phyloP scores from a whole-genome alignment of 2,113 vertebrate species.

The Strix uralensis region DNA sequence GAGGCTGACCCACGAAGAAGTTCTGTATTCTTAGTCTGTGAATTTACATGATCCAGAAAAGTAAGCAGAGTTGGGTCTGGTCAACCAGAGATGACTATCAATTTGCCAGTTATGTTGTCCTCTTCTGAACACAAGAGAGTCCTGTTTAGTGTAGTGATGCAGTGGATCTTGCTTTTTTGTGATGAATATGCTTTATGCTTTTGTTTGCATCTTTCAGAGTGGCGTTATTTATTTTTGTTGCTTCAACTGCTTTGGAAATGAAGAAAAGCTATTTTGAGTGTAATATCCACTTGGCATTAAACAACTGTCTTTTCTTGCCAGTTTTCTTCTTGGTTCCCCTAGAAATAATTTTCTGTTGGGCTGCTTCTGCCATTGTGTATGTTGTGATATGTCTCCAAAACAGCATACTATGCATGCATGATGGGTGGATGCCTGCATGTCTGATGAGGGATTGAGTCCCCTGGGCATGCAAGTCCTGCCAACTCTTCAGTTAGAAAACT shows the following conservation, averaged over 20 bases:
- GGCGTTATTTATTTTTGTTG: not conserved
- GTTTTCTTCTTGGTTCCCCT: not conserved
- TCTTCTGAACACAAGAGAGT: not conserved
- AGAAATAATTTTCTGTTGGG: not conserved
- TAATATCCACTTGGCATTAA: not conserved
- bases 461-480: constrained; percentile 3
- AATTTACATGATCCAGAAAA: not conserved
- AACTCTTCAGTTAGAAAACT: not conserved
- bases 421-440: constrained; percentile 14
- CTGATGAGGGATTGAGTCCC: constrained; percentile 2
- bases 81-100: not conserved
- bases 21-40: not conserved
- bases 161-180: not conserved
- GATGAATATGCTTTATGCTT: not conserved
- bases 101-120: not conserved
- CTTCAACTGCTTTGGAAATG: constrained; percentile 11
- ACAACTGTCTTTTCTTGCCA: not conserved
- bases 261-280: constrained; percentile 16
- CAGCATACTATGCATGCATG: not conserved
- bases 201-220: constrained; percentile 10
- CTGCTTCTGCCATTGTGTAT: not conserved
- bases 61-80: not conserved
- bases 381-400: not conserved
- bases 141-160: not conserved
- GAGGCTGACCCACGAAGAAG: not conserved